Percentiles rank a stretch among this genome's conserved stretches.
phyloP scores from a whole-genome alignment of 1,140 invertebrate species.

The Hetaerina americana region DNA sequence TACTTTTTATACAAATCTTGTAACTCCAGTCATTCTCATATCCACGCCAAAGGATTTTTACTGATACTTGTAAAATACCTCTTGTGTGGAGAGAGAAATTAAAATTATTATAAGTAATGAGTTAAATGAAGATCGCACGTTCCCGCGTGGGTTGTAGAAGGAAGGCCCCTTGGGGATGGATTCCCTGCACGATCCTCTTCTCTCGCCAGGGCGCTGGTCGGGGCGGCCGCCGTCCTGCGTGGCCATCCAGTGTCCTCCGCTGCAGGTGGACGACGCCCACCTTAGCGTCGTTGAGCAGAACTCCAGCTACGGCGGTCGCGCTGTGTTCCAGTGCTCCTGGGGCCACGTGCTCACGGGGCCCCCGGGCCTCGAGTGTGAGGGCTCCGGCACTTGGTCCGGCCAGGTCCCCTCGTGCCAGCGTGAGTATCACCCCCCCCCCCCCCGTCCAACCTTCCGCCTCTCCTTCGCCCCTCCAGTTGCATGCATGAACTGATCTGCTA shows the following conservation, averaged over 20 bases:
- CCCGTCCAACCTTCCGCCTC: too few relatives aligned
- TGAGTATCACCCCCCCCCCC: conserved; percentile 30
- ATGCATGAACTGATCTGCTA: too few relatives aligned
- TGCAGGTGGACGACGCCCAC: conserved; percentile 37
- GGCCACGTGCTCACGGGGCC: conserved; percentile 60
- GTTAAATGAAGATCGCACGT: too few relatives aligned
- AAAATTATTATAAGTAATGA: too few relatives aligned
- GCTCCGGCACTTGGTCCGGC: conserved; percentile 63
- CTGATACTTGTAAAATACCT: too few relatives aligned
- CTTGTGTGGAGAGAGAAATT: too few relatives aligned
- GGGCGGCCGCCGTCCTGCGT: conserved; percentile 52
- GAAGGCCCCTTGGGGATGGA: too few relatives aligned
- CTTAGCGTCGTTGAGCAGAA: conserved; percentile 46
- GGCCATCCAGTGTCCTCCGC: conserved; percentile 53
- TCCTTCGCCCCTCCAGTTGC: too few relatives aligned
- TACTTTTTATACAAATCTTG: too few relatives aligned
- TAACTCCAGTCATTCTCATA: too few relatives aligned
- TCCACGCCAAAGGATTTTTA: too few relatives aligned
- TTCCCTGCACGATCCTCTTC: not conserved
- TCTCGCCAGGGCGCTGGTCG: conserved; percentile 56
- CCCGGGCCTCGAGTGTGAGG: conserved; percentile 58
- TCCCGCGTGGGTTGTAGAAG: too few relatives aligned
- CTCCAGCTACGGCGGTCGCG: conserved; percentile 49
- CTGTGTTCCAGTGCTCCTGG: conserved; percentile 67
- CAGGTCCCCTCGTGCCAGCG: conserved; percentile 56